Percentiles rank a stretch among this genome's conserved stretches.
These are phyloP conservation scores for Polypedilum vanderplanki DNA, from an alignment of 1,140 invertebrate genomes.

Conservation along the genomic window DNA sequence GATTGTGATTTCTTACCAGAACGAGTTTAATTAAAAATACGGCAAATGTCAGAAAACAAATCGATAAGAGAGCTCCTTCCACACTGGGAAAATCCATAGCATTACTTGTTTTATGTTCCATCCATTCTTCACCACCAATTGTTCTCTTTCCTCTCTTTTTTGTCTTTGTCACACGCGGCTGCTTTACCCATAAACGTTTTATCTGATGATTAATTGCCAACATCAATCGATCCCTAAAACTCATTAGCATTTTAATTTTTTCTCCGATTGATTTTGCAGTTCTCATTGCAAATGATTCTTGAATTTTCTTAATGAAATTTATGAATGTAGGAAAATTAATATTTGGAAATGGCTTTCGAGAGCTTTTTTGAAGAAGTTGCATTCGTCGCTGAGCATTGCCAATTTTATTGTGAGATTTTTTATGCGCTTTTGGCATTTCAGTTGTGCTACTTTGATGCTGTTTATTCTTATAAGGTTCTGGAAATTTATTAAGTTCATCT, in stretches of 20 bases:
- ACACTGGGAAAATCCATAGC: slow-evolving; percentile 68
- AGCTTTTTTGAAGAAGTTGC: slow-evolving; percentile 27
- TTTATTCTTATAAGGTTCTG: neutral
- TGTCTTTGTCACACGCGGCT: slow-evolving; percentile 35
- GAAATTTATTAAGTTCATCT: neutral
- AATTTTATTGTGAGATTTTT: neutral
- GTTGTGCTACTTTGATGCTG: neutral
- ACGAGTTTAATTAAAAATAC: slow-evolving; percentile 74
- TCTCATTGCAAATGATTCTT: slow-evolving; percentile 48
- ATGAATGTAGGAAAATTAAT: slow-evolving; percentile 40
- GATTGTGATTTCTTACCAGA: slow-evolving; percentile 52
- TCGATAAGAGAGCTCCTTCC: slow-evolving; percentile 68
- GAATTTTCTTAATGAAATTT: slow-evolving; percentile 47
- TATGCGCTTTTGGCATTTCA: neutral
- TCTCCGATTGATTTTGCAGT: slow-evolving; percentile 47
- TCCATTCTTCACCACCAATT: slow-evolving; percentile 37
- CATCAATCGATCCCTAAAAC: slow-evolving; percentile 50
- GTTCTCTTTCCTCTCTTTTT: slow-evolving; percentile 35
- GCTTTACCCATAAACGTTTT: neutral
- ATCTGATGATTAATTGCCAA: slow-evolving; percentile 49
- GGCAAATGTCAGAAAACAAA: slow-evolving; percentile 74
- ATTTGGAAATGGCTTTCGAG: slow-evolving; percentile 31
- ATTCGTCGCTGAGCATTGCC: neutral
- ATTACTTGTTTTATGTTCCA: slow-evolving; percentile 41
- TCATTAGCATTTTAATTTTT: slow-evolving; percentile 51